Evolutionary conservation across 2,797 vertebrate species (phyloP).

Genomic region (Propithecus perrieri): DNA sequence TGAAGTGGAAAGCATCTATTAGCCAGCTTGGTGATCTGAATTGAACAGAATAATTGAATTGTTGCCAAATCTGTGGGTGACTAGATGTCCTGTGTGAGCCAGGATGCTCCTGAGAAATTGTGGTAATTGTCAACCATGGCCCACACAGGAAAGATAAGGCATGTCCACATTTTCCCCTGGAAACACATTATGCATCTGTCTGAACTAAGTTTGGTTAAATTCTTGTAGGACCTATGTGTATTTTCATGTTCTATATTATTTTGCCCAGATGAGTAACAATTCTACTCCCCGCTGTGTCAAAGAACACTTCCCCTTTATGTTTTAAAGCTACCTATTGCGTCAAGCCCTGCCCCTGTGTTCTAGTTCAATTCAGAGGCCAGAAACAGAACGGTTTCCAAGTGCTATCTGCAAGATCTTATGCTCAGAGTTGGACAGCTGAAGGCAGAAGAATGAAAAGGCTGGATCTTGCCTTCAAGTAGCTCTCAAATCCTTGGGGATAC

Average conservation of each 20-base stretch:
- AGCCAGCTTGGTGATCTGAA: conserved; percentile 76
- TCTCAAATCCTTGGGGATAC: not conserved
- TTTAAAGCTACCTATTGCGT: conserved; percentile 59
- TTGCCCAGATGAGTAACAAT: conserved; percentile 57
- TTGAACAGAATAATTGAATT: conserved; percentile 69
- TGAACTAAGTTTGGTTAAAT: conserved; percentile 44
- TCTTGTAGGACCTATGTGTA: not conserved
- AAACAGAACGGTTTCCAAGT: conserved; percentile 43
- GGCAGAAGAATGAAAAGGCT: not conserved
- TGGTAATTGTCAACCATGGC: conserved; percentile 22
- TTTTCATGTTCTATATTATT: conserved; percentile 48
- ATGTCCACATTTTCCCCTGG: not conserved
- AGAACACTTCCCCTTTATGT: conserved; percentile 41
- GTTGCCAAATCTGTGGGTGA: conserved; percentile 65
- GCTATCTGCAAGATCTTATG: not conserved
- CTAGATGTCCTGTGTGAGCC: conserved; percentile 60
- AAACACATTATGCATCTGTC: conserved; percentile 13
- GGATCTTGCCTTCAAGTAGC: not conserved
- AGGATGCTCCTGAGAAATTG: conserved; percentile 44
- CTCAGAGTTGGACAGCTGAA: conserved; percentile 27
- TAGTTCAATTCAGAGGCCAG: conserved; percentile 52
- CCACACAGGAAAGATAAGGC: conserved; percentile 50
- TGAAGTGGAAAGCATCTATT: conserved; percentile 76
- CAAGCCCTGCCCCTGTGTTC: conserved; percentile 1
- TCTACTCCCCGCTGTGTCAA: conserved; percentile 47